Base-by-base conservation (phyloP, 2,113 vertebrate genomes). In the Tinamus guttatus region DNA sequence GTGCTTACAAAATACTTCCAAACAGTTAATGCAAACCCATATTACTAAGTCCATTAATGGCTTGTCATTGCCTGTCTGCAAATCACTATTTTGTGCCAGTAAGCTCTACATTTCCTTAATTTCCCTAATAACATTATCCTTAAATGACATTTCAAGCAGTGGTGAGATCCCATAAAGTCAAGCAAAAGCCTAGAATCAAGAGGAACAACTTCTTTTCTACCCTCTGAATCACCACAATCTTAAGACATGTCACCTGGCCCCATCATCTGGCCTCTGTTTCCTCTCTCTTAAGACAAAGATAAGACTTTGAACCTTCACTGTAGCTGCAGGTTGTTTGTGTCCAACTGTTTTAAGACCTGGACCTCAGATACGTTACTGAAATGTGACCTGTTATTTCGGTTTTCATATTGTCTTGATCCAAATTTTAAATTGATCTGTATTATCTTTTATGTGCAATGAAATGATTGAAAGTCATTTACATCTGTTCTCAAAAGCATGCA, bases 1-100 rank as follows among this genome's bases (percentile, higher is more conserved):
- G 85, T 75, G 87, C 91, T 96, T 96, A 85, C 95, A 92, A 96
- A 95, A 94, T 40, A 78, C 87, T 80, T 84, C 60, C 73, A 80
- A 87, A 93, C 43, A 63, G 71, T 87, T 90, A 88, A 87, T 83
- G 82, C 84, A 88, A 90, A 96, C 86, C 90, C 86, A 87, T 85
- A 68, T 87, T n/a, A 60, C 52, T 38, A 67, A 70, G 51, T 85
- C 85, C 90, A 38, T 87, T 92, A 94, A 90, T 90, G 93, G 90
- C 94, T 68, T 95, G 92, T 96, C 89, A 88, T 91, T 97, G 87
- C 88, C 93, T 94, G 89, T 71, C 87, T 95, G 76, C 76, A 87
- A 75, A 87, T 89, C 80, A 17, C 92, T 67, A 4, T 43, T 94
- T 79, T 52, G 82, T 75, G 68, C 82, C 74, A 95, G 87, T 41